These are phyloP conservation scores for Hydractinia echinata DNA, from an alignment of 30 jellyfish, hydroid and myxozoan species.

Conservation along the genomic window DNA sequence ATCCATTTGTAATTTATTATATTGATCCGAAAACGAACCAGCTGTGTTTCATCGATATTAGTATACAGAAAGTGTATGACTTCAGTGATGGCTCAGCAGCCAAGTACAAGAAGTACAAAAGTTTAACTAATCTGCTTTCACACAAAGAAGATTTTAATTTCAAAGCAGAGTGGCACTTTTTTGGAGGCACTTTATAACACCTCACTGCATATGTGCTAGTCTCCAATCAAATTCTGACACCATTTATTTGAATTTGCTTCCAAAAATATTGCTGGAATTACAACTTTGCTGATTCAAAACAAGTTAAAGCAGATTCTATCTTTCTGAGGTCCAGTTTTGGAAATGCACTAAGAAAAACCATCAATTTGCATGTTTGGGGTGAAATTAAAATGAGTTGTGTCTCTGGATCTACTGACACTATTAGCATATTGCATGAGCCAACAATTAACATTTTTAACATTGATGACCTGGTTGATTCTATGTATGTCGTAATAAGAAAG, in stretches of 20 bases:
- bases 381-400: too few relatives aligned
- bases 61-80: background rate
- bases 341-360: background rate
- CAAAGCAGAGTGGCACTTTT: conserved; percentile 29
- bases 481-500: background rate
- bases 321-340: background rate
- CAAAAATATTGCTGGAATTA: background rate
- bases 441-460: background rate
- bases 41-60: background rate
- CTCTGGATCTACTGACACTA: background rate
- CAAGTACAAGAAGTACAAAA: background rate
- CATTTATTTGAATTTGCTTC: background rate
- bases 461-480: conserved; percentile 9
- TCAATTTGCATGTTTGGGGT: too few relatives aligned
- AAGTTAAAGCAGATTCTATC: background rate
- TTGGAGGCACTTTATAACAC: conserved; percentile 34
- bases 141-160: background rate
- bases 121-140: background rate
- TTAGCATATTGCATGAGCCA: background rate
- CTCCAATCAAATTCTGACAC: conserved; percentile 29
- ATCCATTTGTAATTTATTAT: background rate
- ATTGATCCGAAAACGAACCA: background rate
- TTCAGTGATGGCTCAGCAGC: conserved; percentile 8
- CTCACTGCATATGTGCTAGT: conserved; percentile 25
- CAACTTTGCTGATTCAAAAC: background rate